Evolutionary conservation across 1,140 invertebrate species (phyloP), one percentile per base, ranked within the genome.

Genomic region (Drosophila parabipectinata): DNA sequence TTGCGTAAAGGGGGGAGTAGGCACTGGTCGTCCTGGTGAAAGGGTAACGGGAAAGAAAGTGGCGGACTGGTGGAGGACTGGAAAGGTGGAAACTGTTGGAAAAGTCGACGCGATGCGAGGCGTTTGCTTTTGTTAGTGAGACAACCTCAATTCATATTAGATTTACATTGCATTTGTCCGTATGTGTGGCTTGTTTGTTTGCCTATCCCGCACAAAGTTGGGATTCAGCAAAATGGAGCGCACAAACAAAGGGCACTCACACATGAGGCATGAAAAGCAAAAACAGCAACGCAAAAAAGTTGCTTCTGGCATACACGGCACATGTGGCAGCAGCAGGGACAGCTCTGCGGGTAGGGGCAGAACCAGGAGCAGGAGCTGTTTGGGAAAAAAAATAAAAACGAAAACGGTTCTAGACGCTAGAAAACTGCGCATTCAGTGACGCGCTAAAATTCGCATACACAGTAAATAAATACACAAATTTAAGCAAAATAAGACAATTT

Each of bases 111-210:
- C 61, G 56, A 72, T 50, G 73, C 73, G 57, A 68, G 58, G 83
- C 82, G 71, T 87, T 87, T 88, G 83, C 82, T 69, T 87, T 87
- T 87, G 82, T 87, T 87, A 76, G 82, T 79, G 79, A 90, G 84
- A 89, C 84, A 90, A 87, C 87, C 82, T 87, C 81, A 85, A 90
- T 90, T 88, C 87, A 90, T 90, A 90, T 87, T 90, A 90, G 87
- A 90, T 90, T 79, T 79, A 39, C 57, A 61, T 78, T 78, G 58
- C 57, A 69, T 78, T 72, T 83, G 58, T 79, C 34, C 62, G 54
- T 62, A 41, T 72, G 81, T 77, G 73, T 44, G 77, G 55, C 73
- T 82, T 88, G 78, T 77, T 88, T 79, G 74, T 76, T 79, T 77
- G 75, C 44, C 53, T 57, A 62, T 58, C 44, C 72, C 79, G 64